Base-by-base conservation (phyloP, 2,113 vertebrate genomes). In the Procavia capensis region DNA sequence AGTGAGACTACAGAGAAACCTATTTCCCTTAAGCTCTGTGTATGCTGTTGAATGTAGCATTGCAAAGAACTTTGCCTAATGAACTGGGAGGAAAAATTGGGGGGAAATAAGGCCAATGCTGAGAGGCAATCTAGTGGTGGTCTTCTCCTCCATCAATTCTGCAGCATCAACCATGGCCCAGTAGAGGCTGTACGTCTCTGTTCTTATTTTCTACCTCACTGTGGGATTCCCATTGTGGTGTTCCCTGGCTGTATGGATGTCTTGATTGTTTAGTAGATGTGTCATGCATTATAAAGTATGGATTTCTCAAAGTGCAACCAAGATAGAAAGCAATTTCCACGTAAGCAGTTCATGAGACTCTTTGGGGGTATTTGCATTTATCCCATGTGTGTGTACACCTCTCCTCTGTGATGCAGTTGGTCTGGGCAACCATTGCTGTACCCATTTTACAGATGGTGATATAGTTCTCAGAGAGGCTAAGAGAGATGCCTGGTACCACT, bases 101-200 rank as follows among this genome's bases (percentile, higher is more conserved):
- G 16, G 19, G 29, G 8, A 6, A 10, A 14, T 3, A 43, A 36
- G 36, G 36, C 6, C 57, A 14, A 0, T 27, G 27, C 41, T 43
- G 2, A 24, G 36, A 43, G 43, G 68, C 5, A 6, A 10, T 9
- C 13, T 22, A 1, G 1, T 0, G 4, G 25, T 6, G 5, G 39
- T 68, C 9, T 34, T 25, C 31, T 5, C 25, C 29, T 17, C 22
- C 3, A 0, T 13, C 4, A 9, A 64, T 50, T 13, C 54, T 57
- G 1, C 1, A 27, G 10, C 16, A 4, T 61, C 47, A 9, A 45
- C 27, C 10, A 0, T 2, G 17, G n/a, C 66, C 57, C 4, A 2
- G 0, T 22, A n/a, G 1, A 0, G 34, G 8, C 76, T 2, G 3
- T 6, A 24, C 2, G 0, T 34, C 47, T 63, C 24, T 24, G 4